Base-by-base conservation (phyloP, 35 echinoderm and acorn worm species). In the Diadema setosum region DNA sequence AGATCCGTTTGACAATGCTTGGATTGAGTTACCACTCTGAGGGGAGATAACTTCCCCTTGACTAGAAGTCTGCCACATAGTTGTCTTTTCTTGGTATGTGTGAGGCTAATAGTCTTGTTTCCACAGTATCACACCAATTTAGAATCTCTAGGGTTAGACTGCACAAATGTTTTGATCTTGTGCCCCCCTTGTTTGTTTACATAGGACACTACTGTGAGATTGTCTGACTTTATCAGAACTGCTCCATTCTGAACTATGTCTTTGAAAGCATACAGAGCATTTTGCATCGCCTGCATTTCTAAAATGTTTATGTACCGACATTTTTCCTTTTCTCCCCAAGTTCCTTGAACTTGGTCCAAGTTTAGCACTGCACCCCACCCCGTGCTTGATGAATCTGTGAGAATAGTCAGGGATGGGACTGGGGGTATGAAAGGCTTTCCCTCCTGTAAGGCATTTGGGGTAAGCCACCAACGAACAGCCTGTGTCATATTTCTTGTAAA, bases 271-370 rank as follows among this genome's bases (percentile, higher is more conserved):
- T 24, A 15, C 26, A 70, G 65, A 15, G 65, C 65, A 70, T 29
- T 14, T 29, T 24, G 65, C 14, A 37, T 27, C 27, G 32, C 31
- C 8, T 2, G n/a, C 81, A 86, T 18, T 42, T 86, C 84, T 24
- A 86, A 50, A 7, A 86, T n/a, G 34, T 86, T 86, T 12, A 86
- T 86, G 42, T 86, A 37, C 15, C 45, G 37, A 31, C 11, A 5
- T 9, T 8, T 41, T 31, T 86, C 16, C 9, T 70, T 15, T n/a
- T 42, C 5, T 4, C 33, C 84, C n/a, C n/a, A n/a, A n/a, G n/a
- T n/a, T n/a, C n/a, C n/a, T n/a, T n/a, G n/a, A n/a, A n/a, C n/a
- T n/a, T n/a, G n/a, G n/a, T n/a, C n/a, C n/a, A n/a, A n/a, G n/a
- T n/a, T n/a, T n/a, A n/a, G n/a, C n/a, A n/a, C n/a, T n/a, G n/a